Evolutionary conservation across 2,113 vertebrate species (phyloP), one percentile per base, ranked within the genome.

Genomic region (Eulemur rufifrons): DNA sequence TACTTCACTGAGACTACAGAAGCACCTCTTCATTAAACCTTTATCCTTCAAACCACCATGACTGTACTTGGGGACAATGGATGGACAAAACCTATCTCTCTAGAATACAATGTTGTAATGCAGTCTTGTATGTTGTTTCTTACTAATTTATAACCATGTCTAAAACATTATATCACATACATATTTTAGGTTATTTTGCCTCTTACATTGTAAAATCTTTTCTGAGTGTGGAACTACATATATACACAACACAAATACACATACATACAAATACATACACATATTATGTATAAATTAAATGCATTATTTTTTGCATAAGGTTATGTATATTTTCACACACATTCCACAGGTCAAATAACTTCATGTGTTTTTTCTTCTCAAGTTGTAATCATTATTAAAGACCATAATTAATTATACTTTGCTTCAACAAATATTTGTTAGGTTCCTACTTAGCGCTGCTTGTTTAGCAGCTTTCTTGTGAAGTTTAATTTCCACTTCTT

Each of bases 101-200:
- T 18, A 56, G 27, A 84, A 76, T 39, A 64, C 59, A 18, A 10
- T 69, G 39, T 29, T 45, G 20, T 93, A 96, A 96, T 47, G 59
- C 63, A 66, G 93, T 77, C 23, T 18, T 37, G 13, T 4, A 74
- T 92, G 52, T 95, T 94, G 45, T 96, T 91, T 94, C 54, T 82
- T 23, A 5, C 1, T 96, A 97, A 83, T 97, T 97, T 95, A 95
- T 78, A 95, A 39, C 73, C 74, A 90, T 0, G 76, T 82, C 34
- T 39, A 77, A 84, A 92, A 63, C 42, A 66, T 74, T n/a, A 95
- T 6, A 78, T 71, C n/a, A 96, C 8, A 80, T 92, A 13, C 88
- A 73, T 92, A 94, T 52, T 95, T 94, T 95, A 61, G 21, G 42
- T 89, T 97, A 81, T 74, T 90, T 95, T 96, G 91, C 20, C 3